A percentile compares a stretch with the other conserved stretches of the same genome.
Evolutionary conservation across 2,113 vertebrate species (phyloP).

Genomic region (Turdus rufiventris): DNA sequence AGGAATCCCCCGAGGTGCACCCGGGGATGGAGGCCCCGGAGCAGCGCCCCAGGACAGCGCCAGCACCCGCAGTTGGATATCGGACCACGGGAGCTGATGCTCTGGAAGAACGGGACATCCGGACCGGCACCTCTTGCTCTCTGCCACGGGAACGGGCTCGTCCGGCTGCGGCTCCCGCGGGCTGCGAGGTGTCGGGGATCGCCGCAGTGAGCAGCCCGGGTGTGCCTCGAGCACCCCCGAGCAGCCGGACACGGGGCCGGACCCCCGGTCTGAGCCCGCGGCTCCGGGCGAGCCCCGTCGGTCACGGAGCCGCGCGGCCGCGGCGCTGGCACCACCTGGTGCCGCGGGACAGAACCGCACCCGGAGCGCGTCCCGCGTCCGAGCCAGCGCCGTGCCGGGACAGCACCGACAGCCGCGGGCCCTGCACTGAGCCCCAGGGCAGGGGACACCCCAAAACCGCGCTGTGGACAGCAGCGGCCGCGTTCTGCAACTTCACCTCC

Average conservation of each 20-base stretch:
- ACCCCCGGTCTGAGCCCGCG: rapidly evolving
- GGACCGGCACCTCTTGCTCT: not conserved
- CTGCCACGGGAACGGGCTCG: rapidly evolving
- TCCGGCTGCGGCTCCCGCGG: not conserved
- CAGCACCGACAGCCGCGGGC: rapidly evolving
- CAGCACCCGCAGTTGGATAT: not conserved
- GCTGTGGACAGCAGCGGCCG: rapidly evolving
- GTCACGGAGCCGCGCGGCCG: rapidly evolving
- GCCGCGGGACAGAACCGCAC: not conserved
- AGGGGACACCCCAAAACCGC: rapidly evolving
- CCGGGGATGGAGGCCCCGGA: not conserved
- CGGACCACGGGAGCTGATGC: rapidly evolving
- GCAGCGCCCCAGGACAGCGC: too few relatives aligned
- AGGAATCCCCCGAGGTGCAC: not conserved
- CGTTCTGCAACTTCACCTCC: rapidly evolving
- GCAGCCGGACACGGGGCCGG: rapidly evolving
- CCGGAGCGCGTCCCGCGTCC: not conserved
- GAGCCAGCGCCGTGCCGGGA: rapidly evolving
- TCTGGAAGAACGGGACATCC: rapidly evolving
- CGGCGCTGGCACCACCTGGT: not conserved
- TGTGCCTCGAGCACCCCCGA: rapidly evolving
- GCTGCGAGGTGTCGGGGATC: not conserved
- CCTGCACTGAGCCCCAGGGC: rapidly evolving
- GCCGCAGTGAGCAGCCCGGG: rapidly evolving
- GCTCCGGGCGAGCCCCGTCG: not conserved